Conservation (phyloP, 2,113 vertebrate species). For the Apistogramma diplotaenia region DNA sequence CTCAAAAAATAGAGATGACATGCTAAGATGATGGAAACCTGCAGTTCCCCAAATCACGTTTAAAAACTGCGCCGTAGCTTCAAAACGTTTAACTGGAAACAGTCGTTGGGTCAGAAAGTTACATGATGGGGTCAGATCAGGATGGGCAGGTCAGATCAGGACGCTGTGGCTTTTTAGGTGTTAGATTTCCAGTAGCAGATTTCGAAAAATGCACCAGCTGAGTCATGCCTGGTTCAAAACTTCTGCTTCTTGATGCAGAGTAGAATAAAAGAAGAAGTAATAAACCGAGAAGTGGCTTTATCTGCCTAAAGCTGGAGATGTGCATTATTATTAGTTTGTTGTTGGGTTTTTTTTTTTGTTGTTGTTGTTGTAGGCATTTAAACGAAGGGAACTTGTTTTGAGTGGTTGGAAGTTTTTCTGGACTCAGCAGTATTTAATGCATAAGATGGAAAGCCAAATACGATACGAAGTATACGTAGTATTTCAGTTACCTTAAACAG, state of each 20-base stretch:
- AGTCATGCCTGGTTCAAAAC: not conserved
- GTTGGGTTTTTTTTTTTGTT: not conserved
- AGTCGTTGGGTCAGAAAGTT: not conserved
- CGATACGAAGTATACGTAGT: too few species aligned
- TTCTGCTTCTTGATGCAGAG: not conserved
- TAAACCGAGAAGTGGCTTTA: not conserved
- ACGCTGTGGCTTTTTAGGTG: not conserved
- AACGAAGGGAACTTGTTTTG: fast-evolving
- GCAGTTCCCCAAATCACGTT: not conserved
- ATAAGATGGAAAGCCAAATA: not conserved
- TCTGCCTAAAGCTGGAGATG: not conserved
- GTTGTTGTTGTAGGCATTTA: not conserved
- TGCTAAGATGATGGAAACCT: not conserved
- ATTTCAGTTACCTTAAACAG: conserved; percentile 17
- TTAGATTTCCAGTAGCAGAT: not conserved
- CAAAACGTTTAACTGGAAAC: not conserved
- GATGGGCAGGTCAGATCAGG: not conserved
- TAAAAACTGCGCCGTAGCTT: not conserved
- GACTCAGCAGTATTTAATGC: not conserved
- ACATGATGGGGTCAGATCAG: too few species aligned
- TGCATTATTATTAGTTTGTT: too few species aligned
- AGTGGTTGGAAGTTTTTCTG: not conserved
- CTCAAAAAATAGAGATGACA: not conserved
- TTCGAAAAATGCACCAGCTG: not conserved
- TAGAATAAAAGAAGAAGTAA: not conserved